Conservation (phyloP, 1,140 invertebrate species). For the Drosophila ohnishii region DNA sequence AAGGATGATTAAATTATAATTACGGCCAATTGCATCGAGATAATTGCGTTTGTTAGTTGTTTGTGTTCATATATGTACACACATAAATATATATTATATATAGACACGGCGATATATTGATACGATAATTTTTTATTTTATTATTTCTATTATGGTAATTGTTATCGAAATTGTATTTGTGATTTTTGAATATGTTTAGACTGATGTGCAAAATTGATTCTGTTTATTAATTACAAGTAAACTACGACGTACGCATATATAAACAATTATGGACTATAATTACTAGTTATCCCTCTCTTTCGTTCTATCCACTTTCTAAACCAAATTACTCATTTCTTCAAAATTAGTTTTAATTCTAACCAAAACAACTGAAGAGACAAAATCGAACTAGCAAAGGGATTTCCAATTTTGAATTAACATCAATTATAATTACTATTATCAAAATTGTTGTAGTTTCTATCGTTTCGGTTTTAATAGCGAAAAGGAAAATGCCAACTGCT, state of each 20-base stretch:
- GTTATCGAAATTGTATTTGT: conserved; percentile 82
- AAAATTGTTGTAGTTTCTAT: conserved; percentile 47
- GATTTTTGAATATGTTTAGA: conserved; percentile 82
- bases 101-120: conserved; percentile 55
- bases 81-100: conserved; percentile 60
- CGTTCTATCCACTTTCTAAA: conserved; percentile 41
- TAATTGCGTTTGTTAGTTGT: conserved; percentile 67
- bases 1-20: conserved; percentile 21
- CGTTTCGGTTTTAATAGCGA: conserved; percentile 52
- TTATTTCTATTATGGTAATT: conserved; percentile 81
- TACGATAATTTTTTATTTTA: conserved; percentile 72
- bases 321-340: conserved; percentile 48
- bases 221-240: conserved; percentile 73
- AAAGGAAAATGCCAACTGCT: conserved; percentile 46
- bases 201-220: conserved; percentile 79
- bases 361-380: conserved; percentile 30
- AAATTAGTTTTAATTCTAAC: conserved; percentile 66
- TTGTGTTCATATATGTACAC: conserved; percentile 38
- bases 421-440: conserved; percentile 20
- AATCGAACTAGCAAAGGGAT: conserved; percentile 43
- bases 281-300: conserved; percentile 35
- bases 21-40: conserved; percentile 43
- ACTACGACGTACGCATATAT: conserved; percentile 45
- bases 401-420: conserved; percentile 20
- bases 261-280: conserved; percentile 42